These are phyloP conservation scores for Latrodectus hesperus DNA, from an alignment of 2,888 invertebrate species.

Conservation along the genomic window DNA sequence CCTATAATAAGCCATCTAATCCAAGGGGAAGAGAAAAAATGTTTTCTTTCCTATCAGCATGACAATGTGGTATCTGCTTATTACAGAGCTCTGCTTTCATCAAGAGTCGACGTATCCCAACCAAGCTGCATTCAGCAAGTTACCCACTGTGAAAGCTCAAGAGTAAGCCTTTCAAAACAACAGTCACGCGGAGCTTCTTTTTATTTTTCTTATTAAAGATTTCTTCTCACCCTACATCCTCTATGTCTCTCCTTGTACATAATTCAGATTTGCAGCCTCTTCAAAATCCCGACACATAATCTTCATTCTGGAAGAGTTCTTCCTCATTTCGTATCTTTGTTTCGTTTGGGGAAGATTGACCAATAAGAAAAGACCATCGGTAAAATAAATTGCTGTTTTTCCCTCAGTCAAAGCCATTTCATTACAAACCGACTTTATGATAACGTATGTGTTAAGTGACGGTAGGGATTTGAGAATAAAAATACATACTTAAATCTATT, in stretches of 20 bases:
- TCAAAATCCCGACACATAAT: constrained; percentile 53
- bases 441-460: too few relatives aligned
- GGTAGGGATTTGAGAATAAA: too few relatives aligned
- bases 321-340: constrained; percentile 7
- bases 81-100: constrained; percentile 44
- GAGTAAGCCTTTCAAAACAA: constrained; percentile 55
- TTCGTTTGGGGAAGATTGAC: constrained; percentile 6
- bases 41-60: neutral
- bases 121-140: constrained; percentile 33
- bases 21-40: neutral
- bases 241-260: constrained; percentile 54
- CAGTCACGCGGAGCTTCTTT: constrained; percentile 9
- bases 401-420: too few relatives aligned
- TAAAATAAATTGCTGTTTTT: neutral
- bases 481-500: too few relatives aligned
- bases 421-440: too few relatives aligned
- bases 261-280: constrained; percentile 52
- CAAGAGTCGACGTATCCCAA: constrained; percentile 24
- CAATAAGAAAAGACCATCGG: neutral
- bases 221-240: neutral
- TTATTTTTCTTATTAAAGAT: constrained; percentile 41
- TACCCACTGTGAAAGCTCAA: constrained; percentile 20
- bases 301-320: constrained; percentile 43
- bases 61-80: constrained; percentile 49
- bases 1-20: too few relatives aligned